Evolutionary conservation across 2,888 invertebrate genomes (phyloP).

Genomic region (Rotaria sp.): DNA sequence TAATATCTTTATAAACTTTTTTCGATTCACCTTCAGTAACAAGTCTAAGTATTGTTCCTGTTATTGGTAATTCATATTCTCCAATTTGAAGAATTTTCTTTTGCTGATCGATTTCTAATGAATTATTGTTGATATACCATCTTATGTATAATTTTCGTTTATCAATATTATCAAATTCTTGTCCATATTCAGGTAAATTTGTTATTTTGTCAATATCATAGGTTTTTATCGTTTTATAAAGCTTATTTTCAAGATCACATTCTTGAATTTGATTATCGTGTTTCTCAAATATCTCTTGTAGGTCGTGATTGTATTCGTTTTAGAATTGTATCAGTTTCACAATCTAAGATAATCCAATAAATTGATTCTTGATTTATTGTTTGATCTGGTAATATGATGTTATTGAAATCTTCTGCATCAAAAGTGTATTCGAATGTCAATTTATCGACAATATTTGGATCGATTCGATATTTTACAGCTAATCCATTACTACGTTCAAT

Average conservation of each 20-base stretch:
- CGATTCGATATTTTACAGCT: not conserved
- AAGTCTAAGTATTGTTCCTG: not conserved
- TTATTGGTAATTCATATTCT: not conserved
- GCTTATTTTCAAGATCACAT: not conserved
- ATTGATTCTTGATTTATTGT: not conserved
- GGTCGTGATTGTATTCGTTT: not conserved
- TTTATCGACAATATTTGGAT: not conserved
- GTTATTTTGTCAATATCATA: not conserved
- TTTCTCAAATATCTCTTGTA: not conserved
- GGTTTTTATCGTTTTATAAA: not conserved
- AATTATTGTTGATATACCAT: not conserved
- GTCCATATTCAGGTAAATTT: not conserved
- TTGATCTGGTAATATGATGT: not conserved
- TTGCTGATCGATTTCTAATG: not conserved
- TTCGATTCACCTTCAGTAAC: slow-evolving; percentile 3
- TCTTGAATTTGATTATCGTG: not conserved
- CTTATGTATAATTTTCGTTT: not conserved
- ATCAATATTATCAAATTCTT: not conserved
- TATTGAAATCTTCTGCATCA: not conserved
- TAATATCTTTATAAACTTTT: not conserved
- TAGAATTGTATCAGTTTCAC: not conserved
- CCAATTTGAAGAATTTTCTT: not conserved
- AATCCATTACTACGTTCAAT: not conserved
- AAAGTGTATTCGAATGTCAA: not conserved
- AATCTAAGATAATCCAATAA: slow-evolving; percentile 14